These are phyloP conservation scores for Circaetus gallicus DNA, from an alignment of 2,113 vertebrate species.

Conservation along the genomic window DNA sequence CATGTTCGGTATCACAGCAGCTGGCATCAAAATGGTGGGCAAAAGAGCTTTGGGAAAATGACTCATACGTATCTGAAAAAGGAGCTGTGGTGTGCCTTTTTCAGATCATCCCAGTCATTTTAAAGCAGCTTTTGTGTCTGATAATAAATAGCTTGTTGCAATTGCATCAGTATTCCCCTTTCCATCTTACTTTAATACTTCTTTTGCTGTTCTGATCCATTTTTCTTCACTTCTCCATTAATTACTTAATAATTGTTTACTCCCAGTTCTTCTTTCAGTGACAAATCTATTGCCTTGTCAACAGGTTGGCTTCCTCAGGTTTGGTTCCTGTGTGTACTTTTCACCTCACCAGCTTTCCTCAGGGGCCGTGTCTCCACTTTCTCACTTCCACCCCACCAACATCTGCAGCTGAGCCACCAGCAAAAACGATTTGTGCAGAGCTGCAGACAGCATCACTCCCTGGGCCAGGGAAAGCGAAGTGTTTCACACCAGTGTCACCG, in stretches of 20 bases:
- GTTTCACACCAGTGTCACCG: fast-evolving
- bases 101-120: not conserved
- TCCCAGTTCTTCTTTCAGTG: not conserved
- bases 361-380: fast-evolving
- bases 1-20: not conserved
- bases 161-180: not conserved
- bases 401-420: not conserved
- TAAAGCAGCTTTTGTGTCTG: not conserved
- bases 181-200: not conserved
- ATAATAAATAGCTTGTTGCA: not conserved
- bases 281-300: not conserved
- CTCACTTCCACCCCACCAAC: not conserved
- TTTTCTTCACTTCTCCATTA: not conserved
- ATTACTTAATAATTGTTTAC: not conserved
- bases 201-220: not conserved
- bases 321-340: not conserved
- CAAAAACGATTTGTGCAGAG: not conserved
- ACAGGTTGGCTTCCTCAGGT: not conserved
- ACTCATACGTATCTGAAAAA: fast-evolving
- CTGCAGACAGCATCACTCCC: not conserved
- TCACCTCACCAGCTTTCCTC: not conserved
- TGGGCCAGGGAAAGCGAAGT: fast-evolving
- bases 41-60: not conserved
- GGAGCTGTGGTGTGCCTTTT: not conserved
- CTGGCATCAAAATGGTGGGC: not conserved